A percentile compares a stretch with the other conserved stretches of the same genome.
phyloP scores from a whole-genome alignment of 2,888 invertebrate genomes.

The Morinoia aosen region DNA sequence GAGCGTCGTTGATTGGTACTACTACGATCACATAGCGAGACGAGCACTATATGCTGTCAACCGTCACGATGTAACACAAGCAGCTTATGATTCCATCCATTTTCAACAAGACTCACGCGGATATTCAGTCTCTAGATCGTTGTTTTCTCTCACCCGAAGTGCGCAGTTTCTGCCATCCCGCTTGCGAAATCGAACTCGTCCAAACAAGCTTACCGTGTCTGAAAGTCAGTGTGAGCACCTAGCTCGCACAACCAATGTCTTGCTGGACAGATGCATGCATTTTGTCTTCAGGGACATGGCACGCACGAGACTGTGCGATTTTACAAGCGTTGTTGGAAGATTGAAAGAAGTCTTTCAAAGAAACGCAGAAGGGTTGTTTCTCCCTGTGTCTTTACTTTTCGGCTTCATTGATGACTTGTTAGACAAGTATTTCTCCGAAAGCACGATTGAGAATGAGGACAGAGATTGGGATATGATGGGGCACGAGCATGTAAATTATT shows the following conservation, averaged over 20 bases:
- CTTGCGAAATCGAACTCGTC: background rate
- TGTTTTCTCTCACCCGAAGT: slow-evolving; percentile 10
- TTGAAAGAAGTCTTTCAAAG: slow-evolving; percentile 8
- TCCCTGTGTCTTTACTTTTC: background rate
- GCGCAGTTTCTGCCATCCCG: background rate
- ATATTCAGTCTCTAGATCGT: background rate
- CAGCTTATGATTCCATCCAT: background rate
- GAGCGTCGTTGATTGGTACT: background rate
- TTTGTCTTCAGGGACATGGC: slow-evolving; percentile 19
- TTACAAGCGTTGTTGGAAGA: background rate
- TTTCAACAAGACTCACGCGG: background rate
- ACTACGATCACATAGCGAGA: background rate
- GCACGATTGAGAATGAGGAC: background rate
- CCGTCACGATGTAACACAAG: background rate
- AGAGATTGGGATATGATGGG: background rate
- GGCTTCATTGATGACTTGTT: slow-evolving; percentile 4
- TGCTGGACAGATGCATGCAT: background rate
- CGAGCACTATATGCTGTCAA: background rate
- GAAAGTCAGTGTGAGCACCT: slow-evolving; percentile 30
- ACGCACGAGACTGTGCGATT: background rate
- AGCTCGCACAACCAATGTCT: slow-evolving; percentile 15
- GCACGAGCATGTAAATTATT: background rate
- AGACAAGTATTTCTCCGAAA: background rate
- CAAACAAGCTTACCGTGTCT: slow-evolving; percentile 16
- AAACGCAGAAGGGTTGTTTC: slow-evolving; percentile 32